Base-by-base conservation (phyloP, 2,113 vertebrate species). In the Mirounga angustirostris region DNA sequence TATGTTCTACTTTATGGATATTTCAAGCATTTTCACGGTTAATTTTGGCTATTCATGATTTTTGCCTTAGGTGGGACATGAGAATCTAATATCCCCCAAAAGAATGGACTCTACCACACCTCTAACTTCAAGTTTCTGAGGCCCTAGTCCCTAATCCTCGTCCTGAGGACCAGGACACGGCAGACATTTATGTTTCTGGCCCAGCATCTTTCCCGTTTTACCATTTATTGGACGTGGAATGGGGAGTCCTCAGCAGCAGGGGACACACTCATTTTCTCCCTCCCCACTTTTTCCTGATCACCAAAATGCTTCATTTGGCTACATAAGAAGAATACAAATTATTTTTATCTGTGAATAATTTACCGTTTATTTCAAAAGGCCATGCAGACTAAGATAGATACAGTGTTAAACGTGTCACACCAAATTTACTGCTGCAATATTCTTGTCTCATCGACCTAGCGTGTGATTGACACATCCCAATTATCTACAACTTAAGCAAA, bases 11-110 rank as follows among this genome's bases (percentile, higher is more conserved):
- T 65, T 40, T 19, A 46, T 2, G 0, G 5, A 8, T 82, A 94
- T 86, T 61, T 92, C 63, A 89, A 74, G 69, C 61, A 86, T 58
- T 94, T 76, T 86, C 58, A 89, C 30, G 10, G 4, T 92, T 94
- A 76, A 81, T 71, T 85, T 40, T n/a, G 1, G 71, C 22, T 78
- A 33, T 12, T 94, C n/a, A 26, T 80, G 40, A 76, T 89, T 92
- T 71, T 91, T 73, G 65, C 76, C 71, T 54, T 40, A 59, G 11
- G 21, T n/a, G 19, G 40, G 19, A 80, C 50, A 63, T 30, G 5
- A 79, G 69, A 83, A 73, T 56, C 52, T 63, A 65, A 22, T 40
- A 63, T 59, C 14, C 15, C 61, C n/a, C 18, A 15, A 81, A 83
- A 84, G n/a, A 87, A 4, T 28, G 8, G 50, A 71, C 3, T 21